Evolutionary conservation across 2,113 vertebrate species (phyloP).

Genomic region (Dicentrarchus labrax): DNA sequence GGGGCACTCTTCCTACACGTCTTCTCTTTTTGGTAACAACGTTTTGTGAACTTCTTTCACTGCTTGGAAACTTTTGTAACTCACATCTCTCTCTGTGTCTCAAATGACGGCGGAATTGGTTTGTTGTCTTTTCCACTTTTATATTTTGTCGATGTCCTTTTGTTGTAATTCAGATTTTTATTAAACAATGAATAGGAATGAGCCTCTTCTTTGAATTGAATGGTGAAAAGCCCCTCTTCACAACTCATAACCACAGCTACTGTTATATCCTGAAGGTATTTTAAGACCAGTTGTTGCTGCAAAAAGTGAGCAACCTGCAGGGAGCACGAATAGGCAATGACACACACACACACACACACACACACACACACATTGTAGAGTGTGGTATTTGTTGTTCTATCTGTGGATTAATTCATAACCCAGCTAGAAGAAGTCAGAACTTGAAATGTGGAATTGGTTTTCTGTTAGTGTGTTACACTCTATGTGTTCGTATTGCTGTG

Average conservation of each 20-base stretch:
- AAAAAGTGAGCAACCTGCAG: background rate
- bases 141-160: constrained; percentile 36
- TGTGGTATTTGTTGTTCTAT: background rate
- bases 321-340: too few relatives aligned
- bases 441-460: background rate
- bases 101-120: background rate
- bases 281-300: constrained; percentile 40
- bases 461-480: too few relatives aligned
- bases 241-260: constrained; percentile 11
- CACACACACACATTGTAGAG: too few relatives aligned
- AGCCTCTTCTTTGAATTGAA: background rate
- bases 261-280: constrained; percentile 40
- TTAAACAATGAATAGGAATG: constrained; percentile 57
- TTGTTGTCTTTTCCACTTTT: constrained; percentile 43
- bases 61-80: background rate
- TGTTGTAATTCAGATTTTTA: constrained; percentile 68
- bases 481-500: too few relatives aligned
- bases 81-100: background rate
- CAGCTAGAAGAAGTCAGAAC: background rate
- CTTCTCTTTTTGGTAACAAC: background rate
- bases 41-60: background rate
- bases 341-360: background rate
- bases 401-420: background rate
- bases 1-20: background rate
- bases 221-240: background rate